phyloP scores from a whole-genome alignment of 2,888 invertebrate species.

The Lomographa bimaculata region DNA sequence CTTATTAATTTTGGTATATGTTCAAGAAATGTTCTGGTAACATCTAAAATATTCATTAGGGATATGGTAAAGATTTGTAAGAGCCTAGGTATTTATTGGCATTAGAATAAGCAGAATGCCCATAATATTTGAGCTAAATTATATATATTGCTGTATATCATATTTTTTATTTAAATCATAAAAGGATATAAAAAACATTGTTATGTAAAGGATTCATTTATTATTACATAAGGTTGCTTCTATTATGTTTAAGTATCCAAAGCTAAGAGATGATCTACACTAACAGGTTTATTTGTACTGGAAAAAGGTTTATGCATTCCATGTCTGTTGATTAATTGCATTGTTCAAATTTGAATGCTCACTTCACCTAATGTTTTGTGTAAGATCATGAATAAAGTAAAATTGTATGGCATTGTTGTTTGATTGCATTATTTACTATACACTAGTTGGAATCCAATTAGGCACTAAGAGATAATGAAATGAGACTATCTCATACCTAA shows the following conservation, averaged over 20 bases:
- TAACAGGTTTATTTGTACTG: conserved; percentile 60
- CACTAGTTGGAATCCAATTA: too few species aligned
- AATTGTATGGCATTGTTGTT: conserved; percentile 44
- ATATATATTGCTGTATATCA: conserved; percentile 41
- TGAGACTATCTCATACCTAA: too few species aligned
- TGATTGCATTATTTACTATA: conserved; percentile 6
- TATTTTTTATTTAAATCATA: conserved; percentile 61
- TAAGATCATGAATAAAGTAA: conserved; percentile 81
- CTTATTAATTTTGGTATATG: conserved; percentile 76
- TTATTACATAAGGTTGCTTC: conserved; percentile 71
- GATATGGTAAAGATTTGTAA: conserved; percentile 65
- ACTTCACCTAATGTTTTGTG: conserved; percentile 74
- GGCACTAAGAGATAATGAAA: too few species aligned
- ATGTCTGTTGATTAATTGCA: conserved; percentile 59
- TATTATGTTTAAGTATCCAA: conserved; percentile 69
- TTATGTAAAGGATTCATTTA: conserved; percentile 69
- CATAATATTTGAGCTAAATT: conserved; percentile 38
- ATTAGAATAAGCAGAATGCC: conserved; percentile 44
- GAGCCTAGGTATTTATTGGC: conserved; percentile 48
- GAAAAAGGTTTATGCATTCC: conserved; percentile 68
- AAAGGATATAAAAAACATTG: conserved; percentile 57
- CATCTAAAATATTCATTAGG: conserved; percentile 67
- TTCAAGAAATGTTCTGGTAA: conserved; percentile 67
- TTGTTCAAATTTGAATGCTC: conserved; percentile 76
- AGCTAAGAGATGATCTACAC: conserved; percentile 68